phyloP scores from a whole-genome alignment of 1,140 invertebrate genomes.

The Ceratina calcarata region DNA sequence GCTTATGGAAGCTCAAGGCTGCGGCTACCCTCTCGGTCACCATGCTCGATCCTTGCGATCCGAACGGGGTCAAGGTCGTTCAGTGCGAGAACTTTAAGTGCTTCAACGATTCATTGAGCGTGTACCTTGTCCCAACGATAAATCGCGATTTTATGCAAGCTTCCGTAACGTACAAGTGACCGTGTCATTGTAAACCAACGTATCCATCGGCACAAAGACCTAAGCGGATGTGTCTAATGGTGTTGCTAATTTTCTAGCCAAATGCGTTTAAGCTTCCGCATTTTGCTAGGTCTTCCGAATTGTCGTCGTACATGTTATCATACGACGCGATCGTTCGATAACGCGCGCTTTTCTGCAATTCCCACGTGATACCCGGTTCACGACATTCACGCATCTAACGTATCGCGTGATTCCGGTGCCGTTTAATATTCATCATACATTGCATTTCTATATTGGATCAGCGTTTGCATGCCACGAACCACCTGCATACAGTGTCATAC shows the following conservation, averaged over 20 bases:
- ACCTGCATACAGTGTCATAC: no score
- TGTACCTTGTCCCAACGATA: neutral
- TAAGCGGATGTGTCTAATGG: neutral
- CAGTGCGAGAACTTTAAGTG: constrained; percentile 60
- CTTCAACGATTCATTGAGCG: constrained; percentile 60
- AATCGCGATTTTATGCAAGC: constrained; percentile 29
- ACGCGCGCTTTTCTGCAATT: constrained; percentile 5
- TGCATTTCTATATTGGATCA: neutral
- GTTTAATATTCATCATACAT: neutral
- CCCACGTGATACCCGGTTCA: constrained; percentile 23
- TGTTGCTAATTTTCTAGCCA: neutral
- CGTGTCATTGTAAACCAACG: neutral
- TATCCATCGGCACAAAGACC: neutral
- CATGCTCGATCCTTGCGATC: constrained; percentile 40
- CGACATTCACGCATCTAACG: neutral
- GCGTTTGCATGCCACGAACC: neutral
- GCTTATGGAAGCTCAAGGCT: constrained; percentile 54
- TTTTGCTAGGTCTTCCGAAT: neutral
- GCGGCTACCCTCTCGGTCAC: constrained; percentile 37
- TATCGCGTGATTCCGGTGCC: neutral
- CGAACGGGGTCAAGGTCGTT: constrained; percentile 64
- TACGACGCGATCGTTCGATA: neutral
- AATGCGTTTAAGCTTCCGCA: neutral
- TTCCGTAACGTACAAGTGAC: neutral
- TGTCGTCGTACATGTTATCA: neutral